Conservation (phyloP, 2,888 invertebrate genomes). For the Apamea monoglypha region DNA sequence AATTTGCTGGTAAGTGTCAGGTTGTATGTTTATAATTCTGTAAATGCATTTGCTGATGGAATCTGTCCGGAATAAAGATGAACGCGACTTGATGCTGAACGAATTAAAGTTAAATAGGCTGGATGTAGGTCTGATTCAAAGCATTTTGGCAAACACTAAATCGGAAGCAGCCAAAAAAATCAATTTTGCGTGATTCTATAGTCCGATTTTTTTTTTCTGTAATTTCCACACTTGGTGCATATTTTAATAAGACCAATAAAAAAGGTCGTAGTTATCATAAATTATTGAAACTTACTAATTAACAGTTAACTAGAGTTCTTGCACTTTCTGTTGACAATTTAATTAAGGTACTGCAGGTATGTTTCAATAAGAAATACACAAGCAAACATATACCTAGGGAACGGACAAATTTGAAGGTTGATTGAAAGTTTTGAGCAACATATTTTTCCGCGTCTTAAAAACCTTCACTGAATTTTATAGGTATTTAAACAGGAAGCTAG, state of each 20-base stretch:
- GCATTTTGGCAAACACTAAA: too few species aligned
- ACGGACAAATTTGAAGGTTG: conserved; percentile 47
- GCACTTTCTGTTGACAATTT: conserved; percentile 16
- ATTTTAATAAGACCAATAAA: neutral
- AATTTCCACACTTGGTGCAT: neutral
- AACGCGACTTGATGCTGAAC: too few species aligned
- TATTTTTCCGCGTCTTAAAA: conserved; percentile 36
- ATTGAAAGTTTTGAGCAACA: conserved; percentile 52
- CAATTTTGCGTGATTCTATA: too few species aligned
- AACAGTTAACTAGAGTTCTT: conserved; percentile 21
- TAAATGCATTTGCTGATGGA: too few species aligned
- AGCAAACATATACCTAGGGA: neutral
- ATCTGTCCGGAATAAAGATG: too few species aligned
- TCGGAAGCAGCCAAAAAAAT: too few species aligned
- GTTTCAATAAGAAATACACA: neutral
- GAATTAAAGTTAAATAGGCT: too few species aligned
- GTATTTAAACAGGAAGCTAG: conserved; percentile 31
- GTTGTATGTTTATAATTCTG: too few species aligned
- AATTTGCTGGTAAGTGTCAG: too few species aligned
- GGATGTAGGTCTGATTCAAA: too few species aligned
- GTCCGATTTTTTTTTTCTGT: neutral
- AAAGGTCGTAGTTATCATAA: conserved; percentile 13
- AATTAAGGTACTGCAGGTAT: conserved; percentile 10
- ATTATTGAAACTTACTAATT: conserved; percentile 8
- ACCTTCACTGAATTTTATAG: conserved; percentile 23